Conservation (phyloP, 2,113 vertebrate species). For the Mobula birostris region DNA sequence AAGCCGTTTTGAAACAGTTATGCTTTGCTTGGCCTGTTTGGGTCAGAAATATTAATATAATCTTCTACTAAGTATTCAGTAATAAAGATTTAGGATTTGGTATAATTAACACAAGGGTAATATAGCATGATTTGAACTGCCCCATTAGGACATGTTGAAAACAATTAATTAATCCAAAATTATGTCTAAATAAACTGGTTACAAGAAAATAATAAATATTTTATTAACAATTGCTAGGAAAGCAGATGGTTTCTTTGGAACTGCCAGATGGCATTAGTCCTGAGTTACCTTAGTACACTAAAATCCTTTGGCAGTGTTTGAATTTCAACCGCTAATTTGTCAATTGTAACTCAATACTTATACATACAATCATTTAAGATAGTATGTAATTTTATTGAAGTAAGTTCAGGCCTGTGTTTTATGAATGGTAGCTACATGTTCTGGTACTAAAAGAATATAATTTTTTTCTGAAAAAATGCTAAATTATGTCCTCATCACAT, state of each 20-base stretch:
- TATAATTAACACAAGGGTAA: background rate
- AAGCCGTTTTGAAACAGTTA: background rate
- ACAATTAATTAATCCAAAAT: conserved; percentile 17
- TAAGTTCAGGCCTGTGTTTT: background rate
- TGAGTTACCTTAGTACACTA: background rate
- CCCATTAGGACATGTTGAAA: background rate
- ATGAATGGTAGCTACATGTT: background rate
- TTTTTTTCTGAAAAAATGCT: background rate
- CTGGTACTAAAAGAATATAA: background rate
- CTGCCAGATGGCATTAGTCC: conserved; percentile 1
- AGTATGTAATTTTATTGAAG: background rate
- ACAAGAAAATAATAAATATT: conserved; percentile 30
- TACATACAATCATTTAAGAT: background rate
- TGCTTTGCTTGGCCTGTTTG: background rate
- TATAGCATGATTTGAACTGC: background rate
- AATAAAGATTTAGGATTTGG: conserved; percentile 19
- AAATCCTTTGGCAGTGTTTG: background rate
- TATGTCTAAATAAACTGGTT: conserved; percentile 10
- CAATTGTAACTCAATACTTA: background rate
- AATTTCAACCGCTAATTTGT: background rate
- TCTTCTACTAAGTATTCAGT: background rate
- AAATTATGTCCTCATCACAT: conserved; percentile 2
- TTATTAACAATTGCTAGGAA: conserved; percentile 20
- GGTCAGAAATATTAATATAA: background rate
- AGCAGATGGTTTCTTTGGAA: conserved; percentile 3